Base-by-base conservation (phyloP, 2,888 invertebrate genomes). In the Cryptocephalus primarius region DNA sequence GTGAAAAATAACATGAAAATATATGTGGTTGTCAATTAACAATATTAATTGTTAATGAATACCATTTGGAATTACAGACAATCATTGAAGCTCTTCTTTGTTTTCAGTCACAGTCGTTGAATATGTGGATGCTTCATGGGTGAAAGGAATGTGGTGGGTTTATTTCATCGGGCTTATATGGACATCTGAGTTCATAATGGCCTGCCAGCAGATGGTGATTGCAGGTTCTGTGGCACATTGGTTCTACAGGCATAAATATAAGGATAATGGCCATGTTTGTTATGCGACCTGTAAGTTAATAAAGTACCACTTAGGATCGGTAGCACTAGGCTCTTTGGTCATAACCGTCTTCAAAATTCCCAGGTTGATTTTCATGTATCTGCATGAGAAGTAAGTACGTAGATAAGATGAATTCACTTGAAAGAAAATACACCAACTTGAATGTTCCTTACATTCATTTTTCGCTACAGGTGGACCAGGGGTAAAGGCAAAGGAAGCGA, bases 61-160 rank as follows among this genome's bases (percentile, higher is more conserved):
- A 6, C 22, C 2, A 22, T 22, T 22, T 22, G 22, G 22, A 22
- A 22, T 22, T 22, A 22, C 22, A 22, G 6, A 22, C n/a, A 22
- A 22, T 22, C 22, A 22, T 22, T 22, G 2, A 6, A 6, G 13
- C 13, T 43, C n/a, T 33, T 39, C 9, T 49, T 45, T 58, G 43
- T 45, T 66, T 71, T 32, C 55, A 82, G 81, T 81, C 52, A 74
- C 75, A 8, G 72, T 83, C 42, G 77, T 90, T 45, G 82, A 88
- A 65, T 90, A 85, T 63, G 72, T 77, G 9, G 85, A 87, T 63
- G 81, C 83, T 0, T 76, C 81, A 56, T 87, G 88, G 83, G 80
- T 91, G 33, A 85, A 85, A 62, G 88, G 90, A 59, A 88, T 95
- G 86, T 90, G 94, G 85, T 93, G 92, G 91, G 81, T 93, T 57